Base-by-base conservation (phyloP, 2,888 invertebrate genomes). In the Standfussiana lucernea region DNA sequence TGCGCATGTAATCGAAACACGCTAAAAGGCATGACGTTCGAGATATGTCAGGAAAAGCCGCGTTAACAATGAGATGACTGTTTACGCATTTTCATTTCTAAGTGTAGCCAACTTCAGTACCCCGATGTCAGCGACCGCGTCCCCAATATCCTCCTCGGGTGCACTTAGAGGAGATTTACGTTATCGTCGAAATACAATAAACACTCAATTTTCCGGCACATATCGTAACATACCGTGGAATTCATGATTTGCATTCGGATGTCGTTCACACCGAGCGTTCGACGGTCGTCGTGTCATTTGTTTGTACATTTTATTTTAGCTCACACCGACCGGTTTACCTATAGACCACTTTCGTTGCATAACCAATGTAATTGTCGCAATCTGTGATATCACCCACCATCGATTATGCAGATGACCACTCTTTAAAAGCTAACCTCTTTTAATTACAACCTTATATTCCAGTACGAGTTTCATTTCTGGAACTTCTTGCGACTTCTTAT, bases 331-430 rank as follows among this genome's bases (percentile, higher is more conserved):
- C 91, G 91, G 92, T 92, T 90, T 82, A 73, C 42, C 37, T 75
- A 83, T 80, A 73, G 77, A 80, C 84, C 80, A 83, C 84, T 84
- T 89, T 86, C 79, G 84, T 91, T 92, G 91, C 90, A 84, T 91
- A 91, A 92, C 76, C 74, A 82, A 74, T 83, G 89, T 91, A 90
- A 91, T 90, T 90, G 88, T 88, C 75, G 84, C 84, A 77, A 80
- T 77, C 77, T 62, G 78, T 79, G 82, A 85, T 90, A 85, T 85
- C 80, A 82, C 79, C 84, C 79, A 40, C 66, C 70, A 83, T 81
- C 61, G 74, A 82, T 82, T 85, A 85, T 72, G 62, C 65, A 80
- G 76, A 62, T 75, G 59, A 68, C 37, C 64, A 68, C 18, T 67
- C 28, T 70, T 82, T 76, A 75, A 71, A 74, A 64, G 72, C 50